phyloP scores from a whole-genome alignment of 2,888 invertebrate species.

The Glaucopsyche alexis region DNA sequence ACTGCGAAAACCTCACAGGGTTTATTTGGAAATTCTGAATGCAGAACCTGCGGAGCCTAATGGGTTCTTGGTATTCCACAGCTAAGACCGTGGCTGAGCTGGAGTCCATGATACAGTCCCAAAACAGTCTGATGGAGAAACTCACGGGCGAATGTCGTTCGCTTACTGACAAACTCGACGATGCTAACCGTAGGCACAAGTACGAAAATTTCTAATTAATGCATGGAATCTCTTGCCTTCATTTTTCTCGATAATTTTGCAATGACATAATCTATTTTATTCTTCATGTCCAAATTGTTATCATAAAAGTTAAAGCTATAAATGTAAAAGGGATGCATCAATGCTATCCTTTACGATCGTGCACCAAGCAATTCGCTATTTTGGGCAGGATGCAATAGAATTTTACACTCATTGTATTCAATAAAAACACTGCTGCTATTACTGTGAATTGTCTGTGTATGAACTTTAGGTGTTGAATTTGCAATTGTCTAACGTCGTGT shows the following conservation, averaged over 20 bases:
- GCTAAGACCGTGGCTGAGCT: slow-evolving; percentile 93
- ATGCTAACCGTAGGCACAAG: slow-evolving; percentile 93
- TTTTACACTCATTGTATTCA: too few species aligned
- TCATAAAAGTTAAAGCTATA: slow-evolving; percentile 46
- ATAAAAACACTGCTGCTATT: background rate
- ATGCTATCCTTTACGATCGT: background rate
- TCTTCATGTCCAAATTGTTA: slow-evolving; percentile 45
- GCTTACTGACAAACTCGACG: slow-evolving; percentile 94
- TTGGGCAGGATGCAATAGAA: too few species aligned
- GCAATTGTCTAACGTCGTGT: slow-evolving; percentile 71
- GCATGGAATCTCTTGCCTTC: slow-evolving; percentile 51
- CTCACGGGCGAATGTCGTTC: slow-evolving; percentile 93
- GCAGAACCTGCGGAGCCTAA: slow-evolving; percentile 11
- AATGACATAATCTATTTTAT: background rate
- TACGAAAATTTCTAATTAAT: slow-evolving; percentile 78
- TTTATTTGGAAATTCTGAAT: slow-evolving; percentile 6
- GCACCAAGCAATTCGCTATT: background rate
- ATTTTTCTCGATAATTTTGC: background rate
- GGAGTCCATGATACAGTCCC: slow-evolving; percentile 93
- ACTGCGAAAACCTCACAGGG: too few species aligned
- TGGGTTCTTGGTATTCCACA: slow-evolving; percentile 66
- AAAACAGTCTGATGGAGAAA: slow-evolving; percentile 96
- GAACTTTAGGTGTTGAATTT: slow-evolving; percentile 30
- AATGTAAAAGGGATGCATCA: background rate
- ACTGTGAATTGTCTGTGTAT: background rate